Evolutionary conservation across 2,797 vertebrate genomes (phyloP).

Genomic region (Acrocephalus scirpaceus): DNA sequence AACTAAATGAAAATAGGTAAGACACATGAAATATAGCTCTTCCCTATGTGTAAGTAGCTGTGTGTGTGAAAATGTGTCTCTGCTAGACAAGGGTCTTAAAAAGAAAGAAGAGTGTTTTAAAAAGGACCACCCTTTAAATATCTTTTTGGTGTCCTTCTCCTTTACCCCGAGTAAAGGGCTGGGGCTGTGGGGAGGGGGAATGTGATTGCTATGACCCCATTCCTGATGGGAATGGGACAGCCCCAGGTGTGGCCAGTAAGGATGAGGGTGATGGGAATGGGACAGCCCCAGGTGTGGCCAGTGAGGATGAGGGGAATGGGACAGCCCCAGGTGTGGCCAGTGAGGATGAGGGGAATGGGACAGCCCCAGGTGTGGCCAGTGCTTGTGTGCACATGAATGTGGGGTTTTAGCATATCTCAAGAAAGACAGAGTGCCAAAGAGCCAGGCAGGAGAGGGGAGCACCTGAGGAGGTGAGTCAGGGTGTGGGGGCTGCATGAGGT

Average conservation of each 20-base stretch:
- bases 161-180: fast-evolving
- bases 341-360: not conserved
- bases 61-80: not conserved
- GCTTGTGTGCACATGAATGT: not conserved
- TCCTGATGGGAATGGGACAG: not conserved
- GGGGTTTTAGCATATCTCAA: not conserved
- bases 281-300: not conserved
- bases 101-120: not conserved
- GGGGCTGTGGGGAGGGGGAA: not conserved
- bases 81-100: not conserved
- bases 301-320: not conserved
- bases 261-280: not conserved
- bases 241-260: not conserved
- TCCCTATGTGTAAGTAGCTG: not conserved
- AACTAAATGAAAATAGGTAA: not conserved
- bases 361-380: not conserved
- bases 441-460: not conserved
- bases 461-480: not conserved
- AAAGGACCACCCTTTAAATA: not conserved
- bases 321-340: not conserved
- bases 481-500: not conserved
- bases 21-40: not conserved
- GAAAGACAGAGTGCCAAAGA: not conserved
- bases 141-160: not conserved
- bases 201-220: not conserved